Evolutionary conservation across 2,113 vertebrate species (phyloP).

Genomic region (Austrofundulus limnaeus): DNA sequence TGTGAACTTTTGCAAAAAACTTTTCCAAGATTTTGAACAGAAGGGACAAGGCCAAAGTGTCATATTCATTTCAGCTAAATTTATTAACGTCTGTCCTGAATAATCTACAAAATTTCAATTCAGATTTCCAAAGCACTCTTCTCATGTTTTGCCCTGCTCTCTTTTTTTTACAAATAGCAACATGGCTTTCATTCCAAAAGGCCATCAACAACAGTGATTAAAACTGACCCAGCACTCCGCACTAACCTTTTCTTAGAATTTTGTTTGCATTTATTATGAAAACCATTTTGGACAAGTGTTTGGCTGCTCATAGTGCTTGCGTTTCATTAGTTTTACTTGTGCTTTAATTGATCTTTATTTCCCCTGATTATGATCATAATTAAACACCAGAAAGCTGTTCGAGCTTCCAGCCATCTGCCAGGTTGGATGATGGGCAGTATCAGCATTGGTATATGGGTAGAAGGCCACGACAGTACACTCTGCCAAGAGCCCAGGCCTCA

Average conservation of each 20-base stretch:
- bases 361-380: conserved; percentile 81
- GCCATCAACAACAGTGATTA: conserved; percentile 24
- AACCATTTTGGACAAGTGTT: conserved; percentile 73
- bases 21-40: not conserved
- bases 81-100: not conserved
- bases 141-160: not conserved
- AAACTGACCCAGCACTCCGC: conserved; percentile 26
- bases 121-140: not conserved
- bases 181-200: not conserved
- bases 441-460: conserved; percentile 66
- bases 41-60: conserved; percentile 7
- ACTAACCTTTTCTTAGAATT: conserved; percentile 44
- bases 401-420: conserved; percentile 78
- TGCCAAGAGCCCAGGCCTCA: conserved; percentile 43
- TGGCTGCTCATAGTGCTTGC: conserved; percentile 65
- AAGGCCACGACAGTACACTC: conserved; percentile 46
- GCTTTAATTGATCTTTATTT: conserved; percentile 84
- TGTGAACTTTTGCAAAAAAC: conserved; percentile 21
- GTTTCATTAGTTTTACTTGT: conserved; percentile 79
- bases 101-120: not conserved
- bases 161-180: not conserved
- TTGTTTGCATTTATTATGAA: conserved; percentile 53
- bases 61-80: not conserved
- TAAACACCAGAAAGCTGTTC: conserved; percentile 82
- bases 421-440: conserved; percentile 66